These are phyloP conservation scores for Pycnonotus jocosus DNA, from an alignment of 2,113 vertebrate genomes.

Conservation along the genomic window DNA sequence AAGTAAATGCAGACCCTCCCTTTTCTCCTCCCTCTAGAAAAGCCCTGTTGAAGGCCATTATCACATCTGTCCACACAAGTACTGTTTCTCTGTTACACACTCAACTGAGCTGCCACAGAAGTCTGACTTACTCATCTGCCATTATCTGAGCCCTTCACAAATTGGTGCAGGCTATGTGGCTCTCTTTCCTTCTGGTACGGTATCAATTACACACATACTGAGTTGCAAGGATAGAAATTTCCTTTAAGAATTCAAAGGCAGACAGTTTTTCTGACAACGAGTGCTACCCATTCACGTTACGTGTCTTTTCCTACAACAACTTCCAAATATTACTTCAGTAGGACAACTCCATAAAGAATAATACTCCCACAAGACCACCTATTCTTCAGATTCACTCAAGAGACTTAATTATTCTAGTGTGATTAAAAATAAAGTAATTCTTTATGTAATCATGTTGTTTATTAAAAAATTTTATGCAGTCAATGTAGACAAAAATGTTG, in stretches of 20 bases:
- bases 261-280: background rate
- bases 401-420: background rate
- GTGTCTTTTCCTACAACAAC: background rate
- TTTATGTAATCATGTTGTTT: background rate
- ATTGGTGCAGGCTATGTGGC: accelerated
- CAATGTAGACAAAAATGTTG: background rate
- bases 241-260: background rate
- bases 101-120: background rate
- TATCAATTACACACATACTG: background rate
- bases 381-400: background rate
- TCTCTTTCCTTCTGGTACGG: background rate
- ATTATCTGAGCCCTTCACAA: background rate
- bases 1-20: background rate
- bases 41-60: background rate
- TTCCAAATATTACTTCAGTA: background rate
- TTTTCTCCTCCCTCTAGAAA: background rate
- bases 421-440: background rate
- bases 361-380: background rate
- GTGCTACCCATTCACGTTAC: accelerated
- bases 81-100: accelerated
- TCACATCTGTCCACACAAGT: background rate
- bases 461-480: background rate
- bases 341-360: background rate
- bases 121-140: background rate
- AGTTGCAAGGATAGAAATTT: background rate